Base-by-base conservation (phyloP, 23 tunicate genomes). In the Halocynthia roretzi region DNA sequence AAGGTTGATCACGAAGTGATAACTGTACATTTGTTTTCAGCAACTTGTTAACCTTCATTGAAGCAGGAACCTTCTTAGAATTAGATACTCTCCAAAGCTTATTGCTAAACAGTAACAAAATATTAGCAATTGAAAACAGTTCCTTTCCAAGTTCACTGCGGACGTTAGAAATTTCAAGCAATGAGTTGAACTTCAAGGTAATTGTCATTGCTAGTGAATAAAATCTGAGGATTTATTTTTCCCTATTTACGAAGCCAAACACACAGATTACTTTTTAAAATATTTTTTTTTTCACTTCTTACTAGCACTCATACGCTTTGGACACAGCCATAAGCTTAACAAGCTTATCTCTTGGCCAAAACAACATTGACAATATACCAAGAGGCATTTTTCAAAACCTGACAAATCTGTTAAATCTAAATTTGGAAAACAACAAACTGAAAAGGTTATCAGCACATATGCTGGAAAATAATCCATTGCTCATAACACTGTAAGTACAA, bases 311-410 rank as follows among this genome's bases (percentile, higher is more conserved):
- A 60, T 20, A 77, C 10, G 72, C 82, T 10, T 77, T 77, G 50
- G 71, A 21, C 8, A 77, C 65, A 71, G 10, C 66, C 44, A 77
- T 72, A 21, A 64, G 51, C 2, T 54, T 77, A 19, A 57, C 72
- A 7, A 61, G 66, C 50, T 51, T 77, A 6, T 77, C 65, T 23
- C 52, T 77, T 10, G 57, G 22, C 51, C 71, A 60, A 5, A 77
- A 77, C 50, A 60, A 71, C 50, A 77, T 77, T 65, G 82, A 77
- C 51, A 12, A 50, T 9, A 48, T 77, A 12, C 82, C 82, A n/a
- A 52, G 72, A 62, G 56, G 50, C 8, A 61, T 61, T 0, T 65
- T 77, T 10, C 20, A 61, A 31, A 58, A 58, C 20, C 44, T 65
- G 2, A 12, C 21, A 10, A 77, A 72, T 6, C 31, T 77, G 71